These are phyloP conservation scores for Amblyjoppa fuscipennis DNA, from an alignment of 2,888 invertebrate species.

Conservation along the genomic window DNA sequence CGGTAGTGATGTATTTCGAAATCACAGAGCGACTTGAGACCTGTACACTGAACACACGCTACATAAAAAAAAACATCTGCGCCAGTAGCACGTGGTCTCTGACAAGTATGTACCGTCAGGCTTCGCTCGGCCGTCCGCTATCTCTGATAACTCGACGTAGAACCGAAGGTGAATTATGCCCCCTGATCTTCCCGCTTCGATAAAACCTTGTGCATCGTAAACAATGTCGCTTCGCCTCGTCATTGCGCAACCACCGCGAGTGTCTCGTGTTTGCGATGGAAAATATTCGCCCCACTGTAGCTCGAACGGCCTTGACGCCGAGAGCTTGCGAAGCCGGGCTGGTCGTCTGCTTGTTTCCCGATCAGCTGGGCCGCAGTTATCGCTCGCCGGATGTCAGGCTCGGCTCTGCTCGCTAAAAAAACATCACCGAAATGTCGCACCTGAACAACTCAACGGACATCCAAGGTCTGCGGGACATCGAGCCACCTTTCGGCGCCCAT, in stretches of 20 bases:
- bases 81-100: background rate
- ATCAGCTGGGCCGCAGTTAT: background rate
- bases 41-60: too few relatives aligned
- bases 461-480: slow-evolving; percentile 75
- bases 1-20: too few relatives aligned
- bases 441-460: slow-evolving; percentile 74
- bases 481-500: slow-evolving; percentile 76
- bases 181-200: background rate
- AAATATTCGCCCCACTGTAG: background rate
- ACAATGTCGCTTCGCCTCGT: background rate
- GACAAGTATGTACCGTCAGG: background rate
- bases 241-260: background rate
- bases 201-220: background rate
- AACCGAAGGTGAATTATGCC: background rate
- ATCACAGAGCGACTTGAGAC: too few relatives aligned
- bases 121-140: background rate
- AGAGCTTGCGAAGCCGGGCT: background rate
- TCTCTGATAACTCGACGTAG: background rate
- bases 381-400: background rate
- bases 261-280: background rate
- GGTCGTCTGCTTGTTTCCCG: background rate
- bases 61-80: background rate
- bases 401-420: background rate
- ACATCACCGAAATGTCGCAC: slow-evolving; percentile 40
- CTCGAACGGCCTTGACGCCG: background rate